Conservation (phyloP, 2,113 vertebrate genomes). For the Ramphastos sulfuratus region DNA sequence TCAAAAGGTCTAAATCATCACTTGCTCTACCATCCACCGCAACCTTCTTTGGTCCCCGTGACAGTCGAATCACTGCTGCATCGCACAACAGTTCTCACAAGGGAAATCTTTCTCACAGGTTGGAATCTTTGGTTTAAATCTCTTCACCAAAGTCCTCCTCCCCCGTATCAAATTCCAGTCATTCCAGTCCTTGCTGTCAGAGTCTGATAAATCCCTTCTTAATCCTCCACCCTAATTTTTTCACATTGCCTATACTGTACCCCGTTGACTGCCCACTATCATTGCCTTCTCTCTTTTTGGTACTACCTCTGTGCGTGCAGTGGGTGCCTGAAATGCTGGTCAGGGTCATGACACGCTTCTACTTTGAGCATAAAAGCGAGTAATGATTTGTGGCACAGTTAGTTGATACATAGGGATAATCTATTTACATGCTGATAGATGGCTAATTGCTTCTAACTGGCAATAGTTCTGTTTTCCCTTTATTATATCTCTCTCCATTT, state of each 20-base stretch:
- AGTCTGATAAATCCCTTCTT: neutral
- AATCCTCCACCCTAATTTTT: neutral
- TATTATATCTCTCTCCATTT: neutral
- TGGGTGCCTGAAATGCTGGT: neutral
- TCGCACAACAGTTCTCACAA: neutral
- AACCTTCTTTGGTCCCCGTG: neutral
- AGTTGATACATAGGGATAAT: neutral
- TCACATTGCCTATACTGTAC: neutral
- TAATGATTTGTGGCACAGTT: neutral
- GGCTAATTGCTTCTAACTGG: neutral
- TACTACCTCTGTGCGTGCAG: neutral
- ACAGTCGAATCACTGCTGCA: neutral
- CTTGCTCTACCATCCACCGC: neutral
- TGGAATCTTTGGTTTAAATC: neutral
- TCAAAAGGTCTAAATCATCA: neutral
- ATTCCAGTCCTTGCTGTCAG: neutral
- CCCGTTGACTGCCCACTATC: neutral
- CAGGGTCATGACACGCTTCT: neutral
- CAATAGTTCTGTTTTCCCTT: neutral
- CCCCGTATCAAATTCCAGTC: neutral
- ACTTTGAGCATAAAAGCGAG: conserved; percentile 19
- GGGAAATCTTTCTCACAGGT: neutral
- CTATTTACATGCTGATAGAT: conserved; percentile 1
- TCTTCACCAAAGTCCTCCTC: neutral
- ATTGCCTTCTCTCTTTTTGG: neutral